Evolutionary conservation across 2,113 vertebrate genomes (phyloP).

Genomic region (Salvelinus sp.): DNA sequence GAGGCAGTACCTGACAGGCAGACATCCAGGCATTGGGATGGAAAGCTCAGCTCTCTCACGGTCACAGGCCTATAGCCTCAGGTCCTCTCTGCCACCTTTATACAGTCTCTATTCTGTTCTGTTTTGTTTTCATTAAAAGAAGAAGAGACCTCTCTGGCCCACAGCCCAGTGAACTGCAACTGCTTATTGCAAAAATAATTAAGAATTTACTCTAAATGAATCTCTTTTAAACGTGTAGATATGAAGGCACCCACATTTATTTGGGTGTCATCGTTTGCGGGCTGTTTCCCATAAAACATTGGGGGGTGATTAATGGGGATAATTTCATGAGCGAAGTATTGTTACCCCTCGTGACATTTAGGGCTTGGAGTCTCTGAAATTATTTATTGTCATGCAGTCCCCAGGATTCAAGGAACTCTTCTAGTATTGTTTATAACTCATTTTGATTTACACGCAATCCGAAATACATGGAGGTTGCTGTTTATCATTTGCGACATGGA

Average conservation of each 20-base stretch:
- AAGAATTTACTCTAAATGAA: constrained; percentile 42
- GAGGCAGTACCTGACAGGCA: neutral
- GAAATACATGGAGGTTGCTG: constrained; percentile 34
- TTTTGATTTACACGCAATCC: constrained; percentile 42
- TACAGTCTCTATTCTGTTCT: too few species aligned
- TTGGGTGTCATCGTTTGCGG: neutral
- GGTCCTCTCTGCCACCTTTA: neutral
- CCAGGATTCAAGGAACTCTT: constrained; percentile 12
- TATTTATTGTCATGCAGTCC: constrained; percentile 34
- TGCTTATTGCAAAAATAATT: constrained; percentile 43
- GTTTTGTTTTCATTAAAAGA: constrained; percentile 45
- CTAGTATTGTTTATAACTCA: constrained; percentile 43
- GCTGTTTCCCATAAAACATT: constrained; percentile 15
- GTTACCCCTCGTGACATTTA: constrained; percentile 38
- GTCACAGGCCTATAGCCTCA: too few species aligned
- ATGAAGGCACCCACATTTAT: neutral
- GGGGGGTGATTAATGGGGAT: constrained; percentile 31
- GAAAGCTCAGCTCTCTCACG: too few species aligned
- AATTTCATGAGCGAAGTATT: constrained; percentile 29
- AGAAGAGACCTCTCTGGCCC: constrained; percentile 11
- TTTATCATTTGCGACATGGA: constrained; percentile 48
- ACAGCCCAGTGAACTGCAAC: constrained; percentile 14
- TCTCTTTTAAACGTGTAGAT: constrained; percentile 11
- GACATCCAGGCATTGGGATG: too few species aligned
- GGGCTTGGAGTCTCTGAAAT: constrained; percentile 34